A percentile compares a stretch with the other conserved stretches of the same genome.
Evolutionary conservation across 2,113 vertebrate species (phyloP).

Genomic region (Hippotragus niger): DNA sequence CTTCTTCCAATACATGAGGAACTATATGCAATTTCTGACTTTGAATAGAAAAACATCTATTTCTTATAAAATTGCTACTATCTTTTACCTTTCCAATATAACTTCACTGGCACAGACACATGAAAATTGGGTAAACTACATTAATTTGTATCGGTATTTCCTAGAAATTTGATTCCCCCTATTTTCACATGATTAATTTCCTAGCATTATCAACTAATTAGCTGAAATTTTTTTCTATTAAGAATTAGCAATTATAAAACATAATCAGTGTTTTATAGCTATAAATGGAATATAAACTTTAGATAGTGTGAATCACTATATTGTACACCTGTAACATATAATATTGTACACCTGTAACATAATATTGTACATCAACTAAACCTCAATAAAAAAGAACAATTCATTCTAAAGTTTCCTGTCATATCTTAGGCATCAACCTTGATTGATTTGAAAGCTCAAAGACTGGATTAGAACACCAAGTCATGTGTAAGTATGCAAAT

Average conservation of each 20-base stretch:
- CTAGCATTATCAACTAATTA: not conserved
- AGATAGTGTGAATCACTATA: not conserved
- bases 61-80: not conserved
- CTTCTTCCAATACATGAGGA: not conserved
- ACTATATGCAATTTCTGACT: slow-evolving; percentile 17
- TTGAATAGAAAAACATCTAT: not conserved
- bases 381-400: not conserved
- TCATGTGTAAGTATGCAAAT: not conserved
- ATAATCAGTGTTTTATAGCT: too few relatives aligned
- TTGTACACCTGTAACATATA: not conserved
- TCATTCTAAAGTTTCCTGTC: not conserved
- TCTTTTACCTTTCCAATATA: not conserved
- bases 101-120: not conserved
- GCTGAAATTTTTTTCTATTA: not conserved
- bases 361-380: not conserved
- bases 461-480: not conserved
- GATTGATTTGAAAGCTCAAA: not conserved
- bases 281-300: not conserved
- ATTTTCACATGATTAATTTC: slow-evolving; percentile 16
- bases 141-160: not conserved
- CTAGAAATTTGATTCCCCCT: not conserved
- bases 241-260: not conserved
- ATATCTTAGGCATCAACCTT: not conserved
- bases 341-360: not conserved
- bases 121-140: not conserved